Evolutionary conservation across 2,113 vertebrate species (phyloP).

Genomic region (Tonatia bakeri): DNA sequence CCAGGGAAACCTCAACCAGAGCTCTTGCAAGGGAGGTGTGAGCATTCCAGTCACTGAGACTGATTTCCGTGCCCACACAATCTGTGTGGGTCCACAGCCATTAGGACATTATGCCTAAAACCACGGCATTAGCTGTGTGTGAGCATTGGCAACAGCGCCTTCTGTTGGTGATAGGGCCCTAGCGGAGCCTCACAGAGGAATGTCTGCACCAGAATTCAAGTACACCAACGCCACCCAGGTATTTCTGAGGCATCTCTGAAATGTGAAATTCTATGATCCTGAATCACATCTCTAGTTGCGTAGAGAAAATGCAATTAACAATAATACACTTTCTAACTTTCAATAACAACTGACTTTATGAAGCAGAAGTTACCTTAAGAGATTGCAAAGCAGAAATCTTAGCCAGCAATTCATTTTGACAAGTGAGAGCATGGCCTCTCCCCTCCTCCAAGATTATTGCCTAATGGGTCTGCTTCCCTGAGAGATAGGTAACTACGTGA

Average conservation of each 20-base stretch:
- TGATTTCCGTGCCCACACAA: background rate
- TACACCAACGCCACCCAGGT: background rate
- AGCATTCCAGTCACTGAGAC: background rate
- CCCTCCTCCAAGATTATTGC: background rate
- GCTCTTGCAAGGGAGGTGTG: background rate
- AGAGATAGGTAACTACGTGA: constrained; percentile 27
- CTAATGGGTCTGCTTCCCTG: constrained; percentile 48
- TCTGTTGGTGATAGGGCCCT: too few species aligned
- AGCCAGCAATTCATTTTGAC: constrained; percentile 14
- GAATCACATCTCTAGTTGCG: background rate
- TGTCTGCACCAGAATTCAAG: background rate
- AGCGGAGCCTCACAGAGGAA: background rate
- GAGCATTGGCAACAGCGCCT: background rate
- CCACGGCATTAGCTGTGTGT: background rate
- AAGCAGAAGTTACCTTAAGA: background rate
- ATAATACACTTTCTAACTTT: background rate
- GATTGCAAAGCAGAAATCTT: background rate
- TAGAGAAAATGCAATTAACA: background rate
- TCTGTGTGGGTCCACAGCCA: fast-evolving
- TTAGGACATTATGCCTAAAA: background rate
- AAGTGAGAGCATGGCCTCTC: background rate
- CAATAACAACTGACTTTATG: background rate
- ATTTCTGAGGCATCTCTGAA: background rate
- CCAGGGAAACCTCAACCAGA: background rate
- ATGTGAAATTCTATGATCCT: background rate